Percentiles rank a stretch among this genome's conserved stretches.
Evolutionary conservation across 2,797 vertebrate species (phyloP).

Genomic region (Argentina silus): DNA sequence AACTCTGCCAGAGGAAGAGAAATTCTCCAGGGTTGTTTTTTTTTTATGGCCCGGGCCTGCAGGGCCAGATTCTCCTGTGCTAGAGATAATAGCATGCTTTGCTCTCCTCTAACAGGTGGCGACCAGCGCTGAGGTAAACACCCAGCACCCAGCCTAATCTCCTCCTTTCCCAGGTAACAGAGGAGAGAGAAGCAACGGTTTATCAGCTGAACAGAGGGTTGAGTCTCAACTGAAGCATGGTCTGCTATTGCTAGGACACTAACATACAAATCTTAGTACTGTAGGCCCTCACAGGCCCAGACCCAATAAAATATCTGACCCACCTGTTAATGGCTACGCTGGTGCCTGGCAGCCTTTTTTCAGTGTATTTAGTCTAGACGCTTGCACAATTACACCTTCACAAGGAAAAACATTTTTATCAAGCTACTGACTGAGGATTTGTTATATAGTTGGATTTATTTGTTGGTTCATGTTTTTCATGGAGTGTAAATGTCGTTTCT

Average conservation of each 20-base stretch:
- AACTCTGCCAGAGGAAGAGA: conserved; percentile 48
- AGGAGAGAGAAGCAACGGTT: conserved; percentile 17
- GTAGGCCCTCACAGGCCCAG: conserved; percentile 39
- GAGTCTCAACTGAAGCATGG: conserved; percentile 53
- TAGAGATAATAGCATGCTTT: conserved; percentile 79
- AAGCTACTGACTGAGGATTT: conserved; percentile 40
- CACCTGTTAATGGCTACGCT: conserved; percentile 69
- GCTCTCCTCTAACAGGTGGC: conserved; percentile 77
- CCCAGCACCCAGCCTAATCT: conserved; percentile 49
- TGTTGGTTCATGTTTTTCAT: conserved; percentile 55
- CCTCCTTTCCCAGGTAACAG: conserved; percentile 39
- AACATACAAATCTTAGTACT: conserved; percentile 59
- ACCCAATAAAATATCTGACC: conserved; percentile 72
- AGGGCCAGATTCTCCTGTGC: conserved; percentile 77
- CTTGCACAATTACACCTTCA: conserved; percentile 51
- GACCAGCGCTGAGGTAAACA: conserved; percentile 71
- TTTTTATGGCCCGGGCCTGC: conserved; percentile 76
- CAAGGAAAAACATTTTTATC: conserved; percentile 46
- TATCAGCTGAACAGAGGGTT: conserved; percentile 25
- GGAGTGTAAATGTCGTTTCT: conserved; percentile 36
- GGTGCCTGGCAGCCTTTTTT: conserved; percentile 44
- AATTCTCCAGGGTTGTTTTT: conserved; percentile 56
- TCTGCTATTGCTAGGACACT: conserved; percentile 44
- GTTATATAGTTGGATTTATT: conserved; percentile 50
- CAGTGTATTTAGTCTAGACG: conserved; percentile 67